Percentiles rank a stretch among this genome's conserved stretches.
Conservation (phyloP, 1,140 invertebrate genomes). For the Nymphalis io region DNA sequence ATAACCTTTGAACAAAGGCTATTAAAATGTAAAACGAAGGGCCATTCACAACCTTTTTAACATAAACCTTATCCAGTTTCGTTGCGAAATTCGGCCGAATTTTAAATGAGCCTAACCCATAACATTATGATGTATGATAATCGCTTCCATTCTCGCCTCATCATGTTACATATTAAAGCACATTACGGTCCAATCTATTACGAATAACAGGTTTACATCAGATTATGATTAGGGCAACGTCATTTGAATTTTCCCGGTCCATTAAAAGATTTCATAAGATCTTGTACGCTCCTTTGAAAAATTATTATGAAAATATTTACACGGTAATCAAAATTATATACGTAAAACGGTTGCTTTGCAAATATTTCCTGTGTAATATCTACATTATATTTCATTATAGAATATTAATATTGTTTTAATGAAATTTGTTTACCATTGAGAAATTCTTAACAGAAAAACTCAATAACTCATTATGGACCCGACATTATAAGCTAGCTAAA, state of each 20-base stretch:
- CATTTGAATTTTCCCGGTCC: not conserved
- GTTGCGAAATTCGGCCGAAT: conserved; percentile 32
- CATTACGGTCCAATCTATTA: conserved; percentile 39
- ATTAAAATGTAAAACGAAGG: conserved; percentile 31
- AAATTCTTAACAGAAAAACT: no score
- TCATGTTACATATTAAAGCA: conserved; percentile 42
- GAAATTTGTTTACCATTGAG: no score
- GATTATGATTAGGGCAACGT: conserved; percentile 7
- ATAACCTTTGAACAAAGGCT: conserved; percentile 25
- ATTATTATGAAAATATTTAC: no score
- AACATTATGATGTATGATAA: conserved; percentile 37
- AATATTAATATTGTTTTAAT: no score
- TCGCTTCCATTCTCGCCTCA: conserved; percentile 36
- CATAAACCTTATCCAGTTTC: conserved; percentile 24
- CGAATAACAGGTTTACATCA: conserved; percentile 26
- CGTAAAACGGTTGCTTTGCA: no score
- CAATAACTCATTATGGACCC: no score
- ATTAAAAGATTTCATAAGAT: not conserved
- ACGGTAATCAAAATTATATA: no score
- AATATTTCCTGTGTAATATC: no score
- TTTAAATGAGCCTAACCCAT: conserved; percentile 35
- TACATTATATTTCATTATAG: no score
- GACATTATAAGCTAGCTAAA: no score
- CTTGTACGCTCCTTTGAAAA: not conserved
- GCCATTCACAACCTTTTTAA: conserved; percentile 27